Conservation (phyloP, 37 sponge, comb jelly and placozoan species). For the Oopsacas minuta region DNA sequence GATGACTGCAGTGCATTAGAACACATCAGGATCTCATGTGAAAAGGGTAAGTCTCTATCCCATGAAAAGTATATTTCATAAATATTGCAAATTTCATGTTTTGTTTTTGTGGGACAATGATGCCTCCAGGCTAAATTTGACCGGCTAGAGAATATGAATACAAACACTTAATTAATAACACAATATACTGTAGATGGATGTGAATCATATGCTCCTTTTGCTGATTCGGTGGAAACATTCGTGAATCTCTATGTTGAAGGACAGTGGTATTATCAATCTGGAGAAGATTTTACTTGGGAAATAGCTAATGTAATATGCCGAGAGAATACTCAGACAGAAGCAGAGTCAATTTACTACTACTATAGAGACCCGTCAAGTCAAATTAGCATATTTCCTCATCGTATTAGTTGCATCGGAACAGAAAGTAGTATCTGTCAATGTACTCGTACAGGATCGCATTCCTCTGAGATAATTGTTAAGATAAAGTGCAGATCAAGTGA, state of each 20-base stretch:
- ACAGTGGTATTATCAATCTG: neutral
- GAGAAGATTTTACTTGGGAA: conserved; percentile 1
- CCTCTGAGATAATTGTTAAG: neutral
- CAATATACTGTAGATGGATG: neutral
- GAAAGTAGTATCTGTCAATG: neutral
- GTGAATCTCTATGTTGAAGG: neutral
- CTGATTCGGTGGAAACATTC: neutral
- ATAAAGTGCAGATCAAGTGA: neutral
- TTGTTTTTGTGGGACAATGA: no score
- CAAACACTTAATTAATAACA: no score
- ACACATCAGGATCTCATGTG: neutral
- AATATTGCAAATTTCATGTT: no score
- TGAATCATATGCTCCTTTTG: neutral
- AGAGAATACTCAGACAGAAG: neutral
- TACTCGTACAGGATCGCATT: neutral
- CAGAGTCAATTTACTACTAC: neutral
- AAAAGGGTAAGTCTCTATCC: no score
- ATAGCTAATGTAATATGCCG: neutral
- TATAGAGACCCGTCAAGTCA: neutral
- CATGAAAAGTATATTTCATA: no score
- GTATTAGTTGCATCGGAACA: neutral
- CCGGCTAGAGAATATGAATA: no score
- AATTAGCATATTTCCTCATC: neutral
- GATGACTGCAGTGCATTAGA: neutral
- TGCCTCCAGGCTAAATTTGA: no score